Evolutionary conservation across 64 coral and sea anemone genomes (phyloP), one percentile per base, ranked within the genome.

Genomic region (Actinia equina): DNA sequence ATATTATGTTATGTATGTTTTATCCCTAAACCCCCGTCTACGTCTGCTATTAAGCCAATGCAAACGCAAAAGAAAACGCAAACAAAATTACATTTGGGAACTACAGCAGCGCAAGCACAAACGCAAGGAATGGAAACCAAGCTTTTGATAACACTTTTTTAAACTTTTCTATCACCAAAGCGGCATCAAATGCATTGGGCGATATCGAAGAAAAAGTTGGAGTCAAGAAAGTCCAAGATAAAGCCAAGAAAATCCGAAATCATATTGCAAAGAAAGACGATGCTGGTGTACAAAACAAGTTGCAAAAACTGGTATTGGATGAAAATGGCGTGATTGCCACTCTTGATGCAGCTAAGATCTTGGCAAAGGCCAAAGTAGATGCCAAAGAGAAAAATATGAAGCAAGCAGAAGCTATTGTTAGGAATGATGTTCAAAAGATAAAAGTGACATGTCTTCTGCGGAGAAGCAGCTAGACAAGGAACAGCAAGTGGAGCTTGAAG

Each of bases 271-370:
- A 82, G 30, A 57, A 71, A 16, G 85, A 82, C 30, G 30, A 37
- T 37, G 30, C 30, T 0, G 77, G n/a, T 2, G 10, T 6, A 11
- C 19, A 42, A 20, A 56, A 30, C 43, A 37, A 87, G 52, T 74
- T 93, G 27, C 79, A 93, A 52, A 90, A 96, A 77, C 65, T 90
- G 9, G 52, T 96, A 16, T 69, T 96, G 41, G 59, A 83, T 17
- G 82, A 89, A 74, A 90, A 90, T 41, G 44, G 69, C 9, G 61
- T 96, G 44, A 87, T 96, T 11, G 83, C 94, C 11, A 93, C 88
- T 22, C 86, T 96, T 27, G 91, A 96, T 81, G 94, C 88, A 70
- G 94, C 91, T 42, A 87, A 84, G 77, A 65, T 86, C 46, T 41
- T 96, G 8, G 94, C 94, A 25, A 61, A 93, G 61, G 57, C 85